Conservation (phyloP, 1,140 invertebrate species). For the Drosophila grimshawi region DNA sequence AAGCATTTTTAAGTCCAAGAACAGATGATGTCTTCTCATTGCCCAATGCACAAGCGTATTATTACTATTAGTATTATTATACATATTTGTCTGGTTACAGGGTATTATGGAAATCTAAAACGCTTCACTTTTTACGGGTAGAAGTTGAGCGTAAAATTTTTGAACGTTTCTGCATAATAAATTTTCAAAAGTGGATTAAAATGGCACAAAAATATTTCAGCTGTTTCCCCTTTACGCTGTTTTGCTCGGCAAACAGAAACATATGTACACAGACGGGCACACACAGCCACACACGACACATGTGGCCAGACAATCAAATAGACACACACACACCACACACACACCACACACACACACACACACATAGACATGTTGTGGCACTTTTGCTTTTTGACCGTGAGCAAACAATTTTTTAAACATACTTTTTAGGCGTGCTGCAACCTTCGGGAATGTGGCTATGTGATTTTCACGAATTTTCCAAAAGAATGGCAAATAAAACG, state of each 20-base stretch:
- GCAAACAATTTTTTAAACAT: constrained; percentile 49
- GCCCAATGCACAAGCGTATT: too few relatives aligned
- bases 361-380: constrained; percentile 15
- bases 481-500: constrained; percentile 55
- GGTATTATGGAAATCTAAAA: background rate
- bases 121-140: background rate
- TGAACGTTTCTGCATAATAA: constrained; percentile 75
- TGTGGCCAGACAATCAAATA: background rate
- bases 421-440: constrained; percentile 57
- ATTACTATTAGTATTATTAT: background rate
- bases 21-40: too few relatives aligned
- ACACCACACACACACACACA: background rate
- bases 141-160: constrained; percentile 58
- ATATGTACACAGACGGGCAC: background rate
- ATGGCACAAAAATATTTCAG: constrained; percentile 54
- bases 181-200: constrained; percentile 77
- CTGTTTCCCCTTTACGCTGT: constrained; percentile 8
- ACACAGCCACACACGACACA: constrained; percentile 5
- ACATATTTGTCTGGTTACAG: background rate
- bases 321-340: constrained; percentile 6
- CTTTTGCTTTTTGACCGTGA: constrained; percentile 51
- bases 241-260: background rate
- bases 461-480: constrained; percentile 30
- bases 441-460: constrained; percentile 23
- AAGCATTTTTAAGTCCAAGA: too few relatives aligned